Evolutionary conservation across 2,888 invertebrate genomes (phyloP).

Genomic region (Pyrgus malvae): DNA sequence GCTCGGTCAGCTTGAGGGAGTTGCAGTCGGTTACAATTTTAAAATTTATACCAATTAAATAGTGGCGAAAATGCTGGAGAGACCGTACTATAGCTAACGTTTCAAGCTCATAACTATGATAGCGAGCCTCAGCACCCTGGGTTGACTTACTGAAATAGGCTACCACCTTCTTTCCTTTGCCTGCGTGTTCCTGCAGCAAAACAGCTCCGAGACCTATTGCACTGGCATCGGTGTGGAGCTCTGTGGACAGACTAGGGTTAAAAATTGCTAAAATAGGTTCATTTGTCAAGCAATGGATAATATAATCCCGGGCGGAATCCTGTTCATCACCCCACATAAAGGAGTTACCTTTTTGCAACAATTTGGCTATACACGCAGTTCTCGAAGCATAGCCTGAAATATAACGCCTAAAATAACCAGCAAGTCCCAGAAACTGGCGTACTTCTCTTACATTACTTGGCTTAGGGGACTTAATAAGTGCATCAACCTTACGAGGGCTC

Average conservation of each 20-base stretch:
- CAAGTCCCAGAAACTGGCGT: not conserved
- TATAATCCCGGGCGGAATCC: not conserved
- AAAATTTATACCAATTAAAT: slow-evolving; percentile 32
- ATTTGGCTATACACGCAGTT: not conserved
- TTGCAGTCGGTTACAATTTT: slow-evolving; percentile 37
- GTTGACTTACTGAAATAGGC: not conserved
- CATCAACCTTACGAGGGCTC: not conserved
- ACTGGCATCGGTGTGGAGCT: not conserved
- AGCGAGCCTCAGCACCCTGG: not conserved
- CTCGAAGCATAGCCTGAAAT: not conserved
- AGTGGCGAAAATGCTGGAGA: slow-evolving; percentile 39
- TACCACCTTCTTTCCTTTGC: not conserved
- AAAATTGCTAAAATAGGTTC: too few relatives aligned
- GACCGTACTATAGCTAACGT: slow-evolving; percentile 31
- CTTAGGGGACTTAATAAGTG: not conserved
- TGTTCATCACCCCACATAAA: not conserved
- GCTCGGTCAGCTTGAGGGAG: slow-evolving; percentile 38
- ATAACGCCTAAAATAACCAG: not conserved
- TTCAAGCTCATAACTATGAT: not conserved
- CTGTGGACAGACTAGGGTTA: too few relatives aligned
- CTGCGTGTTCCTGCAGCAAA: not conserved
- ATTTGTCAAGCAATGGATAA: not conserved
- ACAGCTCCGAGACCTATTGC: not conserved
- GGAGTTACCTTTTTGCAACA: not conserved
- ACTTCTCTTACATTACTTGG: not conserved